Evolutionary conservation across 2,888 invertebrate genomes (phyloP).

Genomic region (Drosophila rellima): DNA sequence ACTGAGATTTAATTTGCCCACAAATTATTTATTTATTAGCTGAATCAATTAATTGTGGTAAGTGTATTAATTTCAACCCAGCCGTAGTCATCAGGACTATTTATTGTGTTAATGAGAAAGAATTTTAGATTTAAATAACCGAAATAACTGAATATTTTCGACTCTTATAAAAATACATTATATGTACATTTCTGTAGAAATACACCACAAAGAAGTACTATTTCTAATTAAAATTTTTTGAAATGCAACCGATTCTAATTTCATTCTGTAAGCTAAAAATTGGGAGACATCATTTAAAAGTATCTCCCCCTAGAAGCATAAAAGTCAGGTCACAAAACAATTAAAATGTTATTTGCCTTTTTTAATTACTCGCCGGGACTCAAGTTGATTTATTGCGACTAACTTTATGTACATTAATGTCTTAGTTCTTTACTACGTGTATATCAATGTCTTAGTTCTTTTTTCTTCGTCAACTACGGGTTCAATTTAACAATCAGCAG

Average conservation of each 20-base stretch:
- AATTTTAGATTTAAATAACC: no score
- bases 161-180: no score
- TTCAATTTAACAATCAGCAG: constrained; percentile 12
- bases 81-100: neutral
- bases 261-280: no score
- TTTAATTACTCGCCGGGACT: neutral
- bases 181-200: no score
- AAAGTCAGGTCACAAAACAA: neutral
- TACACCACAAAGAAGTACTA: no score
- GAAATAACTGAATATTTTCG: no score
- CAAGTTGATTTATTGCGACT: neutral
- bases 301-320: neutral
- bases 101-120: no score
- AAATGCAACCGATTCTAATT: no score
- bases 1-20: neutral
- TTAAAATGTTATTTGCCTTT: neutral
- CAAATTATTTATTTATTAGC: neutral
- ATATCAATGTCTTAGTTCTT: neutral
- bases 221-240: no score
- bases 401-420: neutral
- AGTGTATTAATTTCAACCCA: no score
- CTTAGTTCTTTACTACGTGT: neutral
- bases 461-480: neutral
- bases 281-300: neutral
- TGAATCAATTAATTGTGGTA: neutral